Percentiles rank a stretch among this genome's conserved stretches.
phyloP scores from a whole-genome alignment of 1,140 invertebrate species.

The Megalopta genalis region DNA sequence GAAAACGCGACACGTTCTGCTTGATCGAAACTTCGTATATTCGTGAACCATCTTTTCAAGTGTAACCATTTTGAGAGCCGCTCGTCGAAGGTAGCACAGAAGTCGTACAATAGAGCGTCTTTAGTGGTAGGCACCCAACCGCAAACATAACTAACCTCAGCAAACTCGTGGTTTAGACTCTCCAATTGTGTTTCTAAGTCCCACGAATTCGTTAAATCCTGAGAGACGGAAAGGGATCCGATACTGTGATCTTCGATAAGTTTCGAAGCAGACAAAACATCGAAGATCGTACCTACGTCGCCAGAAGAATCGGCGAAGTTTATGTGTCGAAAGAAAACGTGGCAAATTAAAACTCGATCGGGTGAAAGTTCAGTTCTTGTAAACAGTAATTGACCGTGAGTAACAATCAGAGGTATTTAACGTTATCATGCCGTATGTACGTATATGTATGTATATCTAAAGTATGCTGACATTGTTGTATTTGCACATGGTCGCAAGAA shows the following conservation, averaged over 20 bases:
- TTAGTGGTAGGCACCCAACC: conserved; percentile 80
- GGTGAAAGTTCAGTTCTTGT: background rate
- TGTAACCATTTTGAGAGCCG: conserved; percentile 75
- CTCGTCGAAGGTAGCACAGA: conserved; percentile 70
- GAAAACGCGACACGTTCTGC: conserved; percentile 79
- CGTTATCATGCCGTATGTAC: background rate
- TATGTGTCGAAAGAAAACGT: background rate
- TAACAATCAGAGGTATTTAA: background rate
- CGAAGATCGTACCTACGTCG: background rate
- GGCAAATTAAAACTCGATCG: background rate
- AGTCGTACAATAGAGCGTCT: conserved; percentile 79
- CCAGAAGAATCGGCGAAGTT: background rate
- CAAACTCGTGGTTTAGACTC: conserved; percentile 76
- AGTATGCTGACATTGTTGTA: background rate
- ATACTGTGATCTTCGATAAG: background rate
- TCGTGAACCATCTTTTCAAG: conserved; percentile 82
- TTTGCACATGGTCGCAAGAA: background rate
- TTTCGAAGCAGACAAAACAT: background rate
- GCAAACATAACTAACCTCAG: conserved; percentile 81
- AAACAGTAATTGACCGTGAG: background rate
- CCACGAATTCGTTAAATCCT: conserved; percentile 40
- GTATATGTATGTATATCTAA: no score
- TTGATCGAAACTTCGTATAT: conserved; percentile 82
- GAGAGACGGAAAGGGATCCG: conserved; percentile 28
- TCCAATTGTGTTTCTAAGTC: conserved; percentile 61